Evolutionary conservation across 1,140 invertebrate species (phyloP).

Genomic region (Drosophila sproati): DNA sequence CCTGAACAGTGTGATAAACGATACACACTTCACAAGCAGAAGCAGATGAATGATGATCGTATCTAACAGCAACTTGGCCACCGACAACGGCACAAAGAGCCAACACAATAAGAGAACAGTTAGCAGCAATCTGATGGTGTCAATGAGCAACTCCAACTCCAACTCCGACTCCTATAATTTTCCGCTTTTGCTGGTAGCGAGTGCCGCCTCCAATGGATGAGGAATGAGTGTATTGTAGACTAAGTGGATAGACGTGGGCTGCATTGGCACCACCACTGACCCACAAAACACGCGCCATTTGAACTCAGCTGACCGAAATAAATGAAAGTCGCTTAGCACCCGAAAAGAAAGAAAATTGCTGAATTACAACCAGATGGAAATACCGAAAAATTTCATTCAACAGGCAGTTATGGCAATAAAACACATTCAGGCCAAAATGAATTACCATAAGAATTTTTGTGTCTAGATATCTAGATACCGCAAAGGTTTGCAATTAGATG

Average conservation of each 20-base stretch:
- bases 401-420: conserved; percentile 60
- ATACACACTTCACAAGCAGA: conserved; percentile 40
- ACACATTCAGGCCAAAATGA: conserved; percentile 31
- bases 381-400: conserved; percentile 38
- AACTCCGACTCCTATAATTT: conserved; percentile 19
- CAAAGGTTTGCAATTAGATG: conserved; percentile 14
- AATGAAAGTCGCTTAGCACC: conserved; percentile 69
- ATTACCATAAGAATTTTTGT: conserved; percentile 60
- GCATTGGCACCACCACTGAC: conserved; percentile 49
- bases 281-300: conserved; percentile 76
- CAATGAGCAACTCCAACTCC: conserved; percentile 47
- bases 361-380: conserved; percentile 26
- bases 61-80: conserved; percentile 40
- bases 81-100: conserved; percentile 9
- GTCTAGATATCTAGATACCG: conserved; percentile 3
- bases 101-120: conserved; percentile 58
- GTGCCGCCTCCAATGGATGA: conserved; percentile 8
- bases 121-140: conserved; percentile 70
- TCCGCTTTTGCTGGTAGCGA: conserved; percentile 17
- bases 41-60: conserved; percentile 51
- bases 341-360: conserved; percentile 42
- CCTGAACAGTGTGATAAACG: conserved; percentile 57
- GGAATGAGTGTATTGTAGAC: neutral
- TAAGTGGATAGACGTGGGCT: neutral
- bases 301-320: conserved; percentile 70